These are phyloP conservation scores for Carettochelys insculpta DNA, from an alignment of 2,113 vertebrate genomes.

Conservation along the genomic window DNA sequence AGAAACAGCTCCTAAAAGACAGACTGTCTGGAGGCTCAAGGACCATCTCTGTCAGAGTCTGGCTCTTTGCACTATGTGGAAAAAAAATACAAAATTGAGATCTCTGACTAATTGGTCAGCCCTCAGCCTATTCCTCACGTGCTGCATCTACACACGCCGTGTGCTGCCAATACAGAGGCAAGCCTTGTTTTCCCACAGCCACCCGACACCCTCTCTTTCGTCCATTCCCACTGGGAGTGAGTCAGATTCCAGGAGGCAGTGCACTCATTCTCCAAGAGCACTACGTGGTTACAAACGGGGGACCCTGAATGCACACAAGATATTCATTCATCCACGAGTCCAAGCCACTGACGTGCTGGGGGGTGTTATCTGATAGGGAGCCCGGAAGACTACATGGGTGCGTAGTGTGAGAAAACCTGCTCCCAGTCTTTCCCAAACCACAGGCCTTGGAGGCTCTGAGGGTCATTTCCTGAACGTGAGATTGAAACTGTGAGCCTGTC, in stretches of 20 bases:
- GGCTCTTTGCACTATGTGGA: constrained; percentile 63
- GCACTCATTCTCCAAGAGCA: not conserved
- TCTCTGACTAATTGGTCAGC: constrained; percentile 28
- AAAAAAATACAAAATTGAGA: constrained; percentile 47
- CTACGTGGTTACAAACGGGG: not conserved
- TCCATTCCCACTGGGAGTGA: not conserved
- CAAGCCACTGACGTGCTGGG: not conserved
- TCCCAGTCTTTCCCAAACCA: not conserved
- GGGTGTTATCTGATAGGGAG: not conserved
- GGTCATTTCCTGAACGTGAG: not conserved
- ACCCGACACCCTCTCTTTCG: constrained; percentile 11
- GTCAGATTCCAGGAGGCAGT: not conserved
- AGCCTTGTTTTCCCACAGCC: not conserved
- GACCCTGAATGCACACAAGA: not conserved
- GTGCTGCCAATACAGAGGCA: not conserved
- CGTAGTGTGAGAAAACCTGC: not conserved
- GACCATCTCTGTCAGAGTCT: constrained; percentile 29
- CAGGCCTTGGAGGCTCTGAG: rapidly evolving
- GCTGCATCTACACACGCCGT: not conserved
- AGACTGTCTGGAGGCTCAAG: constrained; percentile 46
- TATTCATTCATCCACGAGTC: not conserved
- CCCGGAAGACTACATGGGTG: not conserved
- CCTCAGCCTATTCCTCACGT: rapidly evolving
- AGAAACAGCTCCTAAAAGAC: constrained; percentile 46
- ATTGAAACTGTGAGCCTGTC: not conserved